Evolutionary conservation across 2,797 vertebrate genomes (phyloP).

Genomic region (Enteromius trimaculatus): DNA sequence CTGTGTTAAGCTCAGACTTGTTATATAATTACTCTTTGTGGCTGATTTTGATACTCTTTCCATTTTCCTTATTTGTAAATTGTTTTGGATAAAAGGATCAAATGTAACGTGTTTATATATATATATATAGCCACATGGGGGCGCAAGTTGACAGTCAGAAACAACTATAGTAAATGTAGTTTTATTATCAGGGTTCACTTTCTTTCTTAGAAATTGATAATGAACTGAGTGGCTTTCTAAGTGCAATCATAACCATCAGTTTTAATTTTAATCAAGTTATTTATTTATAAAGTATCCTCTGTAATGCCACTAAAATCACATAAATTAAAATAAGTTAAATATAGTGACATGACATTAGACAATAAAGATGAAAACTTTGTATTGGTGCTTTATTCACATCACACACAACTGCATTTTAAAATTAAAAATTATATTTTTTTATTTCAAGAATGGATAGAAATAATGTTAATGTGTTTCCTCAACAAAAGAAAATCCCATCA

Average conservation of each 20-base stretch:
- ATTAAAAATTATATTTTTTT: background rate
- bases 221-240: background rate
- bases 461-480: background rate
- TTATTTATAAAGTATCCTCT: slow-evolving; percentile 3
- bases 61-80: too few species aligned
- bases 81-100: too few species aligned
- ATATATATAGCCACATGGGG: slow-evolving; percentile 43
- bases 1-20: too few species aligned
- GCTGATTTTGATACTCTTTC: too few species aligned
- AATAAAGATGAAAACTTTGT: background rate
- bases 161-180: background rate
- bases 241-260: background rate
- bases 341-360: background rate
- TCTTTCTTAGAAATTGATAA: background rate
- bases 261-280: background rate
- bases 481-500: background rate
- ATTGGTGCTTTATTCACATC: background rate
- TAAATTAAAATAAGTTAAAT: background rate
- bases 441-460: background rate
- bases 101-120: too few species aligned
- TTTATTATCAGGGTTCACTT: background rate
- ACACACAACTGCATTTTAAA: background rate
- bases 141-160: slow-evolving; percentile 23
- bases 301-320: background rate
- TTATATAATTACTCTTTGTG: too few species aligned